Base-by-base conservation (phyloP, 2,888 invertebrate species). In the Euzophera pinguis region DNA sequence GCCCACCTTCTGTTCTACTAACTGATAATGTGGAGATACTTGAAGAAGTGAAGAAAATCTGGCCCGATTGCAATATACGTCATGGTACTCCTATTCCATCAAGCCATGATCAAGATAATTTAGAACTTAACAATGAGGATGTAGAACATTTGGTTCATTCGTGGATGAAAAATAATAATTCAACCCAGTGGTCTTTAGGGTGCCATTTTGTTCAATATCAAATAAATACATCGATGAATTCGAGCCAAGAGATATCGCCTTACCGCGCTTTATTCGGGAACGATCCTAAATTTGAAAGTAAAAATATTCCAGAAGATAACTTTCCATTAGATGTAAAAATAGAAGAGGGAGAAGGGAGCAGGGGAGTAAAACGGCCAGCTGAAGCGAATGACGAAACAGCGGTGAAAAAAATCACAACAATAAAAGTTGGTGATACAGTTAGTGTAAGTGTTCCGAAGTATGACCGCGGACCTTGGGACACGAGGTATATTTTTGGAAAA, bases 151-250 rank as follows among this genome's bases (percentile, higher is more conserved):
- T 32, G 13, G 14, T 45, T 10, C 45, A 34, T 1, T 6, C 32
- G 4, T 45, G 32, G 45, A 45, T 45, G 7, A 9, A 43, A 43
- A 29, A 45, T 0, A 32, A 32, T n/a, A 4, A 9, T 12, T 34
- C 32, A 34, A 16, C 45, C 5, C 32, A 45, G 14, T 45, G 29
- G 29, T 45, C 32, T 14, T 10, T 45, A 5, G 32, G 32, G 2
- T 45, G 45, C 34, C 10, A 32, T 45, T 45, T 45, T 45, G 9
- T 43, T 13, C 43, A 43, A 29, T 43, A 43, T 29, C 6, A 12
- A 43, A 29, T 43, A 8, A 43, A 43, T 43, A 43, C 43, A 29
- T 13, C 14, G 9, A 43, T 3, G 1, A 1, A 13, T 10, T 29
- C 12, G 3, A 29, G 8, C 4, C 13, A 43, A 13, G 43, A 13